Base-by-base conservation (phyloP, 2,113 vertebrate species). In the Leiothrix lutea region DNA sequence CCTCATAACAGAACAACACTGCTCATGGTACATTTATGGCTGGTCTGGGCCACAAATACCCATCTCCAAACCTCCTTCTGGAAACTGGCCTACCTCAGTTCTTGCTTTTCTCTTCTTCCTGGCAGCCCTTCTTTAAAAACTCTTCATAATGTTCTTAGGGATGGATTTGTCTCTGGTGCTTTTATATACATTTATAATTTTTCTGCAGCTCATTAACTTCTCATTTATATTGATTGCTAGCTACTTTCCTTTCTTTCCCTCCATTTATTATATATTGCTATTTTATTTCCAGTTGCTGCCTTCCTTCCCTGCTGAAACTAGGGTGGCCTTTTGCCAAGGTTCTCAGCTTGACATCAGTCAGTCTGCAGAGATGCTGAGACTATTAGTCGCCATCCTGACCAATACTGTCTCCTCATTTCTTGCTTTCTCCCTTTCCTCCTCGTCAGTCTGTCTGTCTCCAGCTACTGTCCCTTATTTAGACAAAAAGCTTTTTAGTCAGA, bases 221-320 rank as follows among this genome's bases (percentile, higher is more conserved):
- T 92, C 80, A 92, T 96, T 96, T 92, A 80, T 94, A 97, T 96
- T 92, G 94, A 96, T 96, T 84, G 53, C 48, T 88, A 67, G 33
- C 67, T 96, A 80, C 88, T 95, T 94, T 90, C 44, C 25, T 60
- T 90, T 96, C 77, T 81, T 36, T 3, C 61, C 33, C 26, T 91
- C 80, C 92, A 92, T 93, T 94, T 95, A 94, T 88, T 92, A 84
- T 64, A 88, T 78, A 78, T 84, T 74, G n/a, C 51, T 82, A 64
- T 90, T 96, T 92, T 94, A 92, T 92, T 95, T 96, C 51, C 86
- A 94, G 54, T 88, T 92, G 75, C 88, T 94, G 85, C 72, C 40
- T 92, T 50, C 75, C 44, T 83, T 92, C 60, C 51, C 19, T 53
- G 60, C 72, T 94, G 79, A 94, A 94, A 86, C 60, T 70, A 42